Evolutionary conservation across 2,797 vertebrate genomes (phyloP), one percentile per base, ranked within the genome.

Genomic region (Erethizon dorsatum): DNA sequence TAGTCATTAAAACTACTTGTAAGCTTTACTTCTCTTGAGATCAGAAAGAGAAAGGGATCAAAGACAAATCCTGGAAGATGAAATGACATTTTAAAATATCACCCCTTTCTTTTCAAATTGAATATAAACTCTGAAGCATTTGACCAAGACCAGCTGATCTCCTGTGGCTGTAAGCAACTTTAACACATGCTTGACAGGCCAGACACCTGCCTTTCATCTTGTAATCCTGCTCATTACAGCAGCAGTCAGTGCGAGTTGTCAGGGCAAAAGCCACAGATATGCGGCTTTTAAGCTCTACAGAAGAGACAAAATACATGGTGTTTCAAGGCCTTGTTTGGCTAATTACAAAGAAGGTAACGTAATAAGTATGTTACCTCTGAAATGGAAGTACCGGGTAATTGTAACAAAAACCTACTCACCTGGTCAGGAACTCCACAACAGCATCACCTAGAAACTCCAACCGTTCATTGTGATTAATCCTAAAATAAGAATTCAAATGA

Each of bases 391-490:
- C 17, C 61, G 47, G 57, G 59, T 41, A 96, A 59, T 0, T 41
- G 47, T 50, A 85, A 69, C 80, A 71, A 97, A 92, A 83, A 47
- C 75, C 94, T 57, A 97, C 99, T 99, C 98, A 99, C 99, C 99
- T 99, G 91, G 99, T 99, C 98, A 99, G 99, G 98, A 99, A 99
- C 98, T 99, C 99, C 78, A 99, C 99, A 31, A 99, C 99, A 10
- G 99, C 99, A 96, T 99, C 99, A n/a, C 99, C 99, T 95, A 99
- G 99, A 98, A 99, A 99, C 98, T 99, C 99, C 98, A 99, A 98
- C 28, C 99, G 98, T 96, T 99, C 99, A 4, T 99, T 99, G 98
- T 99, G 99, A 98, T 99, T 99, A 99, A 99, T 99, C 98, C 99
- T 99, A 97, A 17, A 95, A 96, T 84, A 82, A 78, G 83, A 92